These are phyloP conservation scores for Galagoides demidoff DNA, from an alignment of 2,797 vertebrate genomes.

Conservation along the genomic window DNA sequence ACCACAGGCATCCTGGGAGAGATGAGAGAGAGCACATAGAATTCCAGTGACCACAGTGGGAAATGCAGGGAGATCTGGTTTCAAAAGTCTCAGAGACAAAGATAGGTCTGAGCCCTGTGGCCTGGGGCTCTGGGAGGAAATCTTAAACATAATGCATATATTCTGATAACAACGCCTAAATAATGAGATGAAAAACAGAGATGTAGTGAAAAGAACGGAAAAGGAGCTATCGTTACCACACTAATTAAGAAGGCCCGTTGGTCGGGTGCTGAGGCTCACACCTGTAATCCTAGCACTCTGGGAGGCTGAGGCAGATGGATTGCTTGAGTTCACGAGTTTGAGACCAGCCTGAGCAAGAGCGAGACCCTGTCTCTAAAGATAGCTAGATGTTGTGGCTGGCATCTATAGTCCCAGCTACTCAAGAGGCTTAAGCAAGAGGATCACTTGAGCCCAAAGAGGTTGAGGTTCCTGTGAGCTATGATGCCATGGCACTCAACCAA, in stretches of 20 bases:
- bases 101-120: not conserved
- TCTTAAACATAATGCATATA: not conserved
- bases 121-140: not conserved
- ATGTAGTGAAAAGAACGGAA: not conserved
- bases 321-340: no score
- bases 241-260: not conserved
- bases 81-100: not conserved
- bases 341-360: no score
- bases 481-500: no score
- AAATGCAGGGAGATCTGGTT: no score
- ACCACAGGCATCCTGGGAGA: not conserved
- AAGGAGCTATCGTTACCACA: not conserved
- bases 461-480: not conserved
- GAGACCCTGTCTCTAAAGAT: no score
- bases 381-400: no score
- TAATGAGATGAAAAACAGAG: not conserved
- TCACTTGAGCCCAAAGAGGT: not conserved
- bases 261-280: no score
- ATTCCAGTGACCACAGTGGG: not conserved
- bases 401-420: no score
- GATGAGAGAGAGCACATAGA: fast-evolving
- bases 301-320: no score
- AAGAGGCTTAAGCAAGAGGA: not conserved
- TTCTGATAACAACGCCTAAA: not conserved
- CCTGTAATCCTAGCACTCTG: no score